These are phyloP conservation scores for Selenia dentaria DNA, from an alignment of 2,888 invertebrate genomes.

Conservation along the genomic window DNA sequence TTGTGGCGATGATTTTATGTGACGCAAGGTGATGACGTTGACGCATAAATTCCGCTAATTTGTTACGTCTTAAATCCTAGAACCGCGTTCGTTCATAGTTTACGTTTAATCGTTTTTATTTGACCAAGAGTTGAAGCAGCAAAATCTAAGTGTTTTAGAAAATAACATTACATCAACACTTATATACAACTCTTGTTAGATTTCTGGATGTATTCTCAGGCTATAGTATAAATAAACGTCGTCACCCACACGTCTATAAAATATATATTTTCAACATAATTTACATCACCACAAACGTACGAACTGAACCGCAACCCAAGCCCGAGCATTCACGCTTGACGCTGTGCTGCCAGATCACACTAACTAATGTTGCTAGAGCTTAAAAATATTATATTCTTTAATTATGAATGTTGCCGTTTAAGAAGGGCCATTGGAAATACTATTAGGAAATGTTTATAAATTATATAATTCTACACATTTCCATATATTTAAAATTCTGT, in stretches of 20 bases:
- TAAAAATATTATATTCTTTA: background rate
- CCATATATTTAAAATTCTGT: background rate
- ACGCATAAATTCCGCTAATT: too few species aligned
- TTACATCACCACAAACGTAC: conserved; percentile 18
- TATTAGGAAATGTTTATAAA: background rate
- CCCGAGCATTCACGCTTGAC: conserved; percentile 84
- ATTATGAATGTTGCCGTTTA: background rate
- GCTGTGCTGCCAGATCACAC: conserved; percentile 55
- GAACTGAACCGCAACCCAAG: conserved; percentile 73
- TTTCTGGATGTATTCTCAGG: too few species aligned
- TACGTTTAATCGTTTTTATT: too few species aligned
- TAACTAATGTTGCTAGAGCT: conserved; percentile 26
- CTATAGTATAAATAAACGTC: too few species aligned
- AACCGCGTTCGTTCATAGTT: too few species aligned
- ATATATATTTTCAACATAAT: too few species aligned
- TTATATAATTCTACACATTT: background rate
- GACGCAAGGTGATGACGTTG: background rate
- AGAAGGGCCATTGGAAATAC: background rate
- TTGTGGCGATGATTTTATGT: background rate
- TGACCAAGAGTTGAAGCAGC: too few species aligned
- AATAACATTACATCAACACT: too few species aligned
- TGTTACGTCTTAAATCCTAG: too few species aligned
- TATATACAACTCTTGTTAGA: too few species aligned
- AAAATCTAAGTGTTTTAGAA: too few species aligned
- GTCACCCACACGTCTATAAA: too few species aligned